A percentile compares a stretch with the other conserved stretches of the same genome.
Evolutionary conservation across 2,888 invertebrate genomes (phyloP).

Genomic region (Aricia artaxerxes): DNA sequence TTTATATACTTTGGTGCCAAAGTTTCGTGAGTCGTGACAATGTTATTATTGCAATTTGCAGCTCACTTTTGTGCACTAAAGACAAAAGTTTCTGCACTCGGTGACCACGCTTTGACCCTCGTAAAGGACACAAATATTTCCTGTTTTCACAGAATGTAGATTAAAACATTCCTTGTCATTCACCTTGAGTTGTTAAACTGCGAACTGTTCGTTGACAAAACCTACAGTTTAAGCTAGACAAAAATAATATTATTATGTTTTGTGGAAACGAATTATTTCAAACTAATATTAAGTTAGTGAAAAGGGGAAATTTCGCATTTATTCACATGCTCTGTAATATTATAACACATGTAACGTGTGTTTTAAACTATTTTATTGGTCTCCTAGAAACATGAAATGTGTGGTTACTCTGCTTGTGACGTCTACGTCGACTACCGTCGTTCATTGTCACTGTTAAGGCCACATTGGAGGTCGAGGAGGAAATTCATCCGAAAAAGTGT

Average conservation of each 20-base stretch:
- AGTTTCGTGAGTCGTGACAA: not conserved
- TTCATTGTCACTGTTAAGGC: constrained; percentile 2
- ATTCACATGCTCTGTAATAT: no score
- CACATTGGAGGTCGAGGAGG: not conserved
- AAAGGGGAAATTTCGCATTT: not conserved
- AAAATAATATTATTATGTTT: not conserved
- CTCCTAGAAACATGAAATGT: not conserved
- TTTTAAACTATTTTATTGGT: not conserved
- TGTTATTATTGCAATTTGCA: not conserved
- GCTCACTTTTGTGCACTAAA: not conserved
- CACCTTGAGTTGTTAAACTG: constrained; percentile 7
- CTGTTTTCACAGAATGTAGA: constrained; percentile 15
- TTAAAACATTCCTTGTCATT: constrained; percentile 6
- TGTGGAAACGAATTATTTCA: not conserved
- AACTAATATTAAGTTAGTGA: not conserved
- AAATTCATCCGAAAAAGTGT: not conserved
- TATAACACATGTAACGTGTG: not conserved
- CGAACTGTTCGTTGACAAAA: not conserved
- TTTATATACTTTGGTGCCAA: not conserved
- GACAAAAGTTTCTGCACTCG: not conserved
- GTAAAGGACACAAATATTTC: constrained; percentile 3
- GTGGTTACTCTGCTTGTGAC: not conserved
- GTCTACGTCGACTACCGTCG: not conserved
- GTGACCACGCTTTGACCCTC: not conserved
- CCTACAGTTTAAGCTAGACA: not conserved